Conservation (phyloP, 2,888 invertebrate species). For the Agonopterix arenella region DNA sequence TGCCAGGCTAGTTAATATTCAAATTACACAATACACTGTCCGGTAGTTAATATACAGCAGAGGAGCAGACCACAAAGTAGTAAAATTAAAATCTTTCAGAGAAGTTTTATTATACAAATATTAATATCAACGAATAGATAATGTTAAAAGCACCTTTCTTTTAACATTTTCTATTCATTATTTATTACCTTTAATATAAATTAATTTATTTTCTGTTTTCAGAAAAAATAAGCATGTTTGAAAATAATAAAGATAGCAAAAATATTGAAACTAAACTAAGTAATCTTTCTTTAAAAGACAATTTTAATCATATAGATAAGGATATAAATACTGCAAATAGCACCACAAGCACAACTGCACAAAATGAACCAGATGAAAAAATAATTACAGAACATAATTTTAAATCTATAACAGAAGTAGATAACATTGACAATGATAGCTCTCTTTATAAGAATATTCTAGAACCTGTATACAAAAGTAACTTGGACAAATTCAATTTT, state of each 20-base stretch:
- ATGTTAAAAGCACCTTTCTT: no score
- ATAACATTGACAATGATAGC: constrained; percentile 17
- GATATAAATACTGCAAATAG: constrained; percentile 33
- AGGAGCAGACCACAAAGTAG: no score
- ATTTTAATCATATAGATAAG: constrained; percentile 39
- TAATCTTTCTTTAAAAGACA: constrained; percentile 53
- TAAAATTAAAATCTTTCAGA: no score
- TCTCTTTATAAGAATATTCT: constrained; percentile 27
- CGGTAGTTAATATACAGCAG: no score
- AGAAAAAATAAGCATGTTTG: constrained; percentile 73
- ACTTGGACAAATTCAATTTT: constrained; percentile 58
- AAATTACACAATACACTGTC: no score
- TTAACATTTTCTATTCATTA: no score
- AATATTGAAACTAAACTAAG: constrained; percentile 49
- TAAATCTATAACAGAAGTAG: constrained; percentile 19
- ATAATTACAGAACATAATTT: constrained; percentile 29
- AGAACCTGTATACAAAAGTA: constrained; percentile 57
- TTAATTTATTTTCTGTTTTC: constrained; percentile 25
- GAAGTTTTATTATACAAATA: no score
- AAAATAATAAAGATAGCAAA: constrained; percentile 50
- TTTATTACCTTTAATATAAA: no score
- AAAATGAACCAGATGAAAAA: constrained; percentile 11
- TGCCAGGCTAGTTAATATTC: no score
- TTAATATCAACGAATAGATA: no score
- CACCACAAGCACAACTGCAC: constrained; percentile 1